phyloP scores from a whole-genome alignment of 2,888 invertebrate species.

The Muscina levida region DNA sequence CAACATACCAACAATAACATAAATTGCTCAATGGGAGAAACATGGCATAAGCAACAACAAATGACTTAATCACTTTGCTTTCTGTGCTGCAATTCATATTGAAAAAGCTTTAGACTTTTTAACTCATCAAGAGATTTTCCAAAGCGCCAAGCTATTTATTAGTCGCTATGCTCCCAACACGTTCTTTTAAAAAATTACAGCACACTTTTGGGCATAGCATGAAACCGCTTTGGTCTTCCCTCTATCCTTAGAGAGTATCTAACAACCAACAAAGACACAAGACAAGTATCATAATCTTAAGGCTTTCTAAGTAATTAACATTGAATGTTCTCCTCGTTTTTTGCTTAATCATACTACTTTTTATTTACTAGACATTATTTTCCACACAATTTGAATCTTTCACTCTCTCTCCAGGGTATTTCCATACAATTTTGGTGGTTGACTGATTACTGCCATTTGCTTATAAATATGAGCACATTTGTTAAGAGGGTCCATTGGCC shows the following conservation, averaged over 20 bases:
- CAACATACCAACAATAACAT: constrained; percentile 11
- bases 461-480: constrained; percentile 26
- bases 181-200: constrained; percentile 34
- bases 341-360: constrained; percentile 11
- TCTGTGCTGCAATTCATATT: constrained; percentile 27
- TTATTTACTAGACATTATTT: background rate
- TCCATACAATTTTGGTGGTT: constrained; percentile 23
- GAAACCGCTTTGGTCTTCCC: no score
- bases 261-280: background rate
- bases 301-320: constrained; percentile 60
- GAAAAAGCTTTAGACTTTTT: constrained; percentile 18
- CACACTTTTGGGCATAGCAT: constrained; percentile 27
- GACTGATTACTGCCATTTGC: constrained; percentile 46
- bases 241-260: constrained; percentile 22
- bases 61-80: constrained; percentile 48
- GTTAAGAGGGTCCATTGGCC: constrained; percentile 5
- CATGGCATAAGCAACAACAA: constrained; percentile 26
- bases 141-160: constrained; percentile 9
- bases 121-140: constrained; percentile 35
- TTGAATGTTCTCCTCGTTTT: constrained; percentile 27
- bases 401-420: constrained; percentile 37
- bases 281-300: background rate
- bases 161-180: no score
- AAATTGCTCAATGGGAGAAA: constrained; percentile 21
- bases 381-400: constrained; percentile 42